Base-by-base conservation (phyloP, 2,797 vertebrate species). In the Coilia nasus region DNA sequence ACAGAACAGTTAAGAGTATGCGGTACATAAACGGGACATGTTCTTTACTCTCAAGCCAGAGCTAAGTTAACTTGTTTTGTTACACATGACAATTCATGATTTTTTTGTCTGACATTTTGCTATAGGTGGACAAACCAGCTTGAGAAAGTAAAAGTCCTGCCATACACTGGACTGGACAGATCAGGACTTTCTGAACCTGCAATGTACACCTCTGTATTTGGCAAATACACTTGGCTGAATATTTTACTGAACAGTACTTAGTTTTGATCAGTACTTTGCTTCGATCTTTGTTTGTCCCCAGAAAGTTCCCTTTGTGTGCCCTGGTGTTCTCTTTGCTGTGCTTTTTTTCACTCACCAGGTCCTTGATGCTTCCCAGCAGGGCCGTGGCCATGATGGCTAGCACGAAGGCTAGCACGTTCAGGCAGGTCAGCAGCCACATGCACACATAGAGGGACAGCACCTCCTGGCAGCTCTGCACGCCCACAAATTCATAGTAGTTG, bases 401-500 rank as follows among this genome's bases (percentile, higher is more conserved):
- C 87, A 95, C 89, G 82, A 95, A 91, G 81, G 93, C 94, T 84
- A 90, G 35, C 1, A 95, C 91, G 87, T 96, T 95, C 25, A 96
- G 90, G 47, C 86, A 1, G 0, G 87, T 85, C 11, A 95, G 91
- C 80, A 83, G 85, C 95, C 95, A 96, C 46, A 95, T 92, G 12
- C 93, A 87, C 57, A 92, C 9, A 75, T 96, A 94, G n/a, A 96
- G 86, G 15, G 84, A 88, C 62, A 93, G 89, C 64, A 95, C 94
- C 0, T 95, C 94, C 82, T 93, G 91, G 62, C 95, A 96, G 91
- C 93, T 95, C 86, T 21, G 85, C 23, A 96, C 93, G 15, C 94
- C 95, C 56, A 93, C 92, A 92, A 94, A 95, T 91, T 96, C 94
- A 50, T 94, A 96, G 89, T 94, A 95, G 90, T 91, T 93, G 89